Evolutionary conservation across 2,797 vertebrate genomes (phyloP), one percentile per base, ranked within the genome.

Genomic region (Bovichtus variegatus): DNA sequence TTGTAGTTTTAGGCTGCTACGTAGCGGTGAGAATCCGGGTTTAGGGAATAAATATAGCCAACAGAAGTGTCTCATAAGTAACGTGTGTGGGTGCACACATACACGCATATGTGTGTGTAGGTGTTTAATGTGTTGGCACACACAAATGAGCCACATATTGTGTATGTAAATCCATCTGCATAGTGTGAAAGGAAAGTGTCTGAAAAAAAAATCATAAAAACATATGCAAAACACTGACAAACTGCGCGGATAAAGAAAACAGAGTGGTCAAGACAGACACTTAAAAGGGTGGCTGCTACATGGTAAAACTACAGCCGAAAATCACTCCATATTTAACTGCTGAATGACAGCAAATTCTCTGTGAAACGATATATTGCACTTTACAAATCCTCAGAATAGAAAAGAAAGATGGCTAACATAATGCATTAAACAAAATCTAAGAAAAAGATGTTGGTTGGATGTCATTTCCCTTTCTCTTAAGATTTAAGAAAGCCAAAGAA

Each of bases 111-210:
- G 65, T 77, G 65, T 77, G 87, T 76, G 87, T 78, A 76, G 85
- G 89, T 83, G 87, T 90, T 70, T 66, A 74, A 80, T 69, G 71
- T 89, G 81, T 75, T 86, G 89, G 82, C 80, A 90, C 71, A 64
- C 76, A 47, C 23, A 68, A 77, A 71, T 69, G 80, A 84, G 54
- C 76, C 76, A 54, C 82, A 84, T 74, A 71, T 78, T 69, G 74
- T 72, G 41, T 36, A 82, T 50, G 70, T 80, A 78, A 80, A 74
- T 73, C 74, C 89, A 87, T 80, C 67, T 88, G 64, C 63, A 38
- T 18, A 71, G 80, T 44, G 84, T 74, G 58, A 89, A 81, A 61
- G 10, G 54, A 63, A 80, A 55, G 74, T 27, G 81, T 76, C 63
- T 71, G 67, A 58, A 78, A 80, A 81, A 81, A 78, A 80, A 81